Base-by-base conservation (phyloP, 2,113 vertebrate genomes). In the Crotalus viridis region DNA sequence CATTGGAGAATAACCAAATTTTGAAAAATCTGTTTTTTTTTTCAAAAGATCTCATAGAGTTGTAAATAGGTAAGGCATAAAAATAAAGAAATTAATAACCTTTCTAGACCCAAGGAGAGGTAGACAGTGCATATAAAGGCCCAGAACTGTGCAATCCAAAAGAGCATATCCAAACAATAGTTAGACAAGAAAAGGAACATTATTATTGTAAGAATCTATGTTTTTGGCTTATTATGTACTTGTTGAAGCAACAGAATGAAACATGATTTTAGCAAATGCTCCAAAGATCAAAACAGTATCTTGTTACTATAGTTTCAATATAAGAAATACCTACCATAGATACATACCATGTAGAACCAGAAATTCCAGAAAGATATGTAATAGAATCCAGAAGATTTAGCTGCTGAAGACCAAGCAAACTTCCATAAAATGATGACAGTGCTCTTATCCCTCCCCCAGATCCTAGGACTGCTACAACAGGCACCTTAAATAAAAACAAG, bases 291-390 rank as follows among this genome's bases (percentile, higher is more conserved):
- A 59, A 48, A 81, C 10, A 59, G n/a, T 81, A 81, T 81, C 8
- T 81, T 43, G 3, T 81, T 81, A 15, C 9, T n/a, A 43, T 61
- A 61, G 26, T 51, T 61, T 52, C 26, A 24, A 4, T 3, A 39
- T 0, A 86, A 55, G 90, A 3, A 93, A 13, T 26, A 15, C 85
- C 10, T 48, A 89, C 92, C 52, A 69, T n/a, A 1, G 9, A 39
- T 57, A 59, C 98, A 94, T 95, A 99, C 98, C 98, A 99, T 24
- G 98, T 98, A n/a, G 99, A 98, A 48, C 98, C 98, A 85, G 98
- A 99, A 91, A 99, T 98, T 2, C 98, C 98, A 3, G 98, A 97
- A 28, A 99, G 94, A 93, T 99, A 99, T 0, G 91, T 94, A 26
- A 97, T 91, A 3, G 96, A 88, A 93, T 99, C 98, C 93, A 99